Evolutionary conservation across 1,140 invertebrate species (phyloP).

Genomic region (Hyphantria cunea): DNA sequence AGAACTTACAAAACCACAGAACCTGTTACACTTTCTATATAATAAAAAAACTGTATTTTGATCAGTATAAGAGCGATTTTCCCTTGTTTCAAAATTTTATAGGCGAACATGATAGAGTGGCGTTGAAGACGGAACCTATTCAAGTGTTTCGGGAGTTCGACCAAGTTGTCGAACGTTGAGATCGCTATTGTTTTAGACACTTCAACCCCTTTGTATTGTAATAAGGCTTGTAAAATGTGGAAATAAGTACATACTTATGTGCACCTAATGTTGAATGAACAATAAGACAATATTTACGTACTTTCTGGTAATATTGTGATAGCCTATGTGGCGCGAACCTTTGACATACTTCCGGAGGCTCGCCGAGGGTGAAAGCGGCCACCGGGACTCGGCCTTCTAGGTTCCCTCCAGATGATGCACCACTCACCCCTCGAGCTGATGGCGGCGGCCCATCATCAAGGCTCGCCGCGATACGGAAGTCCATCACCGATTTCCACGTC

Average conservation of each 20-base stretch:
- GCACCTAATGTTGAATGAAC: background rate
- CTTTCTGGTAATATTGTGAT: background rate
- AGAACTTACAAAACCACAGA: conserved; percentile 22
- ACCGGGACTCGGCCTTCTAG: conserved; percentile 89
- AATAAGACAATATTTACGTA: background rate
- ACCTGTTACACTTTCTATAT: background rate
- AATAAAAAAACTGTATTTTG: background rate
- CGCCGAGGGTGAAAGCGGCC: conserved; percentile 84
- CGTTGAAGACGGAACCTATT: conserved; percentile 31
- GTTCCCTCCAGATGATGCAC: conserved; percentile 90
- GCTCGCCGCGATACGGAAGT: conserved; percentile 91
- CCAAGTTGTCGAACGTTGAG: conserved; percentile 46
- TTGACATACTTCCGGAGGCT: conserved; percentile 82
- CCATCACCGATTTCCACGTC: conserved; percentile 95
- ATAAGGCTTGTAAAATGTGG: conserved; percentile 35
- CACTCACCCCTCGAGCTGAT: conserved; percentile 86
- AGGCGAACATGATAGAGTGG: conserved; percentile 6
- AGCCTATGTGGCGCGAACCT: too few species aligned
- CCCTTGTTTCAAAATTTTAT: background rate
- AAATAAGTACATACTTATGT: conserved; percentile 26
- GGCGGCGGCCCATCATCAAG: conserved; percentile 87
- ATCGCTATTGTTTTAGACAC: conserved; percentile 57
- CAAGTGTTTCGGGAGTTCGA: conserved; percentile 39
- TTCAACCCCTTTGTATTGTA: conserved; percentile 54
- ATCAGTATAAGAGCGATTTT: conserved; percentile 2